Evolutionary conservation across 2,113 vertebrate species (phyloP).

Genomic region (Ondatra zibethicus): DNA sequence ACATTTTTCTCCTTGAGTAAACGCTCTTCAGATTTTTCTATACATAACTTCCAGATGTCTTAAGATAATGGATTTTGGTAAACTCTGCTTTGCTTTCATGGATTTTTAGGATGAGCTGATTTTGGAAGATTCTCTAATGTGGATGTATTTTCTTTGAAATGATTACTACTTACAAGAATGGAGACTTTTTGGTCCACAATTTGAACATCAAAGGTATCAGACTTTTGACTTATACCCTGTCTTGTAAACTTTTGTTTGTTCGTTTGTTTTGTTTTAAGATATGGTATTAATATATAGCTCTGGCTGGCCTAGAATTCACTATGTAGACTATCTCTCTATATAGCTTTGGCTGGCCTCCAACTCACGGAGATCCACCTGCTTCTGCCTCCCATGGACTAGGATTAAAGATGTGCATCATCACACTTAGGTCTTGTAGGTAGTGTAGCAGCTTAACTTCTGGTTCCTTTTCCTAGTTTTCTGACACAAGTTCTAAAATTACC

Average conservation of each 20-base stretch:
- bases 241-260: not conserved
- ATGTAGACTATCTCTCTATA: not conserved
- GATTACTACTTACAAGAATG: not conserved
- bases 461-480: not conserved
- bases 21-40: not conserved
- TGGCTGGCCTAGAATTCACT: not conserved
- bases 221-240: not conserved
- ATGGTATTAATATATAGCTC: not conserved
- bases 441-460: not conserved
- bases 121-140: not conserved
- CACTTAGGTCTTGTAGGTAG: not conserved
- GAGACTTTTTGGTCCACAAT: not conserved
- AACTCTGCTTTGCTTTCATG: not conserved
- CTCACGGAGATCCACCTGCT: not conserved
- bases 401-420: too few relatives aligned
- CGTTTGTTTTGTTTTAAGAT: not conserved
- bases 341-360: not conserved
- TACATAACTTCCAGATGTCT: not conserved
- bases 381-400: not conserved
- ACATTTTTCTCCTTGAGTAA: not conserved
- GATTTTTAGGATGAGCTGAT: not conserved
- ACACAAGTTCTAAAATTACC: constrained; percentile 7
- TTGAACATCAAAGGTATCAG: not conserved
- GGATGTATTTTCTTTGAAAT: not conserved
- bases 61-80: not conserved